phyloP scores from a whole-genome alignment of 30 jellyfish, hydroid and myxozoan species.

The Nemopilema nomurai region DNA sequence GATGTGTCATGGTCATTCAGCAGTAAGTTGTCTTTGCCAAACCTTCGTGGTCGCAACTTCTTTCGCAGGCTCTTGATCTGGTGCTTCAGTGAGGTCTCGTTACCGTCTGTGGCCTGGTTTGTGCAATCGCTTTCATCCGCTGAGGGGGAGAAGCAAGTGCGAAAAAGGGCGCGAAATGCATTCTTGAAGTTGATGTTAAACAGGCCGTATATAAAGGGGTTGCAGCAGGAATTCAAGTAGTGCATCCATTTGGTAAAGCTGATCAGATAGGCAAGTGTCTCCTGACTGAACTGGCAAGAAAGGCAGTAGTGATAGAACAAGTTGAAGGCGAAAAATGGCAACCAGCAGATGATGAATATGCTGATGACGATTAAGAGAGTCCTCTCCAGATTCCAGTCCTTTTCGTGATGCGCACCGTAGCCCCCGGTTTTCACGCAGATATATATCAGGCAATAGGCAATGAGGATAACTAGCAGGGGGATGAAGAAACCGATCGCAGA shows the following conservation, averaged over 20 bases:
- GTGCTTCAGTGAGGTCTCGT: constrained; percentile 11
- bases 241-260: constrained; percentile 80
- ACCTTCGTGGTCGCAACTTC: constrained; percentile 12
- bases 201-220: constrained; percentile 86
- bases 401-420: constrained; percentile 26
- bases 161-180: constrained; percentile 66
- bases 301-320: constrained; percentile 69
- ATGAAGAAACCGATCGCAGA: constrained; percentile 65
- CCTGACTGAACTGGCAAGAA: constrained; percentile 39
- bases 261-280: constrained; percentile 28
- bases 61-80: constrained; percentile 44
- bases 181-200: constrained; percentile 77
- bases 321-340: constrained; percentile 67
- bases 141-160: constrained; percentile 34
- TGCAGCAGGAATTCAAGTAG: constrained; percentile 78
- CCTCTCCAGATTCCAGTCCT: constrained; percentile 73
- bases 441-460: constrained; percentile 55
- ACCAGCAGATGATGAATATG: constrained; percentile 84
- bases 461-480: constrained; percentile 69
- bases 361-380: constrained; percentile 76
- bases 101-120: neutral
- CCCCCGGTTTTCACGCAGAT: constrained; percentile 40
- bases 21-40: constrained; percentile 10
- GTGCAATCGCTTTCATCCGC: constrained; percentile 9
- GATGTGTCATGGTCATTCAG: constrained; percentile 14